Evolutionary conservation across 2,888 invertebrate species (phyloP), one percentile per base, ranked within the genome.

Genomic region (Cetonia aurata): DNA sequence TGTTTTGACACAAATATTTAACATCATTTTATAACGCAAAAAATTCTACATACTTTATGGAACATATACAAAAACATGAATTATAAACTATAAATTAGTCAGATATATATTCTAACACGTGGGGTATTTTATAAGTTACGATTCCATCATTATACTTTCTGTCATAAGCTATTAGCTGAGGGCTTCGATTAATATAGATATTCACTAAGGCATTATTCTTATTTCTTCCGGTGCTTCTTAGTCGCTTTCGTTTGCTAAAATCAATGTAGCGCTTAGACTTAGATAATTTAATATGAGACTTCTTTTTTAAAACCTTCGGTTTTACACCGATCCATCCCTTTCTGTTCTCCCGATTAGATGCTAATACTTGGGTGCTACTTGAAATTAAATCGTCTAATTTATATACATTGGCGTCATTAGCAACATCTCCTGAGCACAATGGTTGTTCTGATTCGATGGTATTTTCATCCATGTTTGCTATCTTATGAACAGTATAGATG

Each of bases 211-310:
- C 67, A 48, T 57, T 53, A 25, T 52, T 67, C 10, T 44, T 67
- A 56, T 48, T 48, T 46, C 15, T 68, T n/a, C 59, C 25, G 3
- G 37, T 71, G 41, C 44, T 56, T 13, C 37, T 57, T 12, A 44
- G n/a, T 48, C 53, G 52, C 46, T 60, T 71, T 13, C 67, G 67
- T 44, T 56, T 60, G 13, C 50, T 56, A 12, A 72, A 67, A 37
- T 72, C 69, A 12, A 69, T 59, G 25, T 67, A 67, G 13, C 72
- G 71, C 31, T 66, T 71, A n/a, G 72, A 71, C 53, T 69, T 72
- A 25, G 25, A 57, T 44, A 71, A 33, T 25, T 52, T 71, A 10
- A 67, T 66, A 42, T 67, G 52, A 6, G 71, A 71, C n/a, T 44
- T 67, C 10, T 33, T 67, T 42, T 42, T 67, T n/a, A 42, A 52